Conservation (phyloP, 2,797 vertebrate genomes). For the Helarctos malayanus region DNA sequence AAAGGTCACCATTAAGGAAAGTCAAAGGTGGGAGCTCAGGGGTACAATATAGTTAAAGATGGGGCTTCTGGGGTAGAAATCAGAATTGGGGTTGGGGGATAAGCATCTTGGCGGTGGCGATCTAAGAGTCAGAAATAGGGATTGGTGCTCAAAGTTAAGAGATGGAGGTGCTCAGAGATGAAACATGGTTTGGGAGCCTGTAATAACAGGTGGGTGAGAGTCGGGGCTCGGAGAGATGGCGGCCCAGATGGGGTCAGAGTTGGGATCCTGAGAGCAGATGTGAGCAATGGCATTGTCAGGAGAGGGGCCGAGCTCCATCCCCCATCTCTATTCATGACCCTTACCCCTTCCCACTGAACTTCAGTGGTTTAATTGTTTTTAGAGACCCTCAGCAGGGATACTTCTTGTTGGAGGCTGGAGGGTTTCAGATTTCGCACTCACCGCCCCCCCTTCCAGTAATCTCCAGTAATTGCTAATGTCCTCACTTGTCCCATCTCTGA, state of each 20-base stretch:
- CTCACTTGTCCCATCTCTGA: background rate
- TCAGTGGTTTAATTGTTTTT: slow-evolving; percentile 25
- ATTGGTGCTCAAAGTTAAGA: background rate
- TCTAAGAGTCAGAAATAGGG: background rate
- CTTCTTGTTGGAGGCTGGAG: background rate
- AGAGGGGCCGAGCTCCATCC: background rate
- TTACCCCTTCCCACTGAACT: slow-evolving; percentile 27
- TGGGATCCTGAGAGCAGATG: background rate
- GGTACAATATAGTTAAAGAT: background rate
- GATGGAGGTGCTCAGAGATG: background rate
- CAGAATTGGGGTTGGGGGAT: background rate
- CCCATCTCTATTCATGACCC: background rate
- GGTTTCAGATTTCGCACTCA: background rate
- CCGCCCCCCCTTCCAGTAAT: background rate
- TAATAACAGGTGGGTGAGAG: slow-evolving; percentile 61
- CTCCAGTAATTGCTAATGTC: slow-evolving; percentile 9
- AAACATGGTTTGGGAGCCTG: background rate
- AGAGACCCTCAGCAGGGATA: slow-evolving; percentile 44
- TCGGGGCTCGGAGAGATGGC: background rate
- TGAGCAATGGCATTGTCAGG: background rate
- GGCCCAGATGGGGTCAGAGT: background rate
- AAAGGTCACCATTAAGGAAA: background rate
- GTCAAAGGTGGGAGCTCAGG: background rate
- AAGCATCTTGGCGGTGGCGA: background rate
- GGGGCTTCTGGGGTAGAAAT: background rate